Evolutionary conservation across 2,113 vertebrate species (phyloP), one percentile per base, ranked within the genome.

Genomic region (Oxygymnocypris stewartii): DNA sequence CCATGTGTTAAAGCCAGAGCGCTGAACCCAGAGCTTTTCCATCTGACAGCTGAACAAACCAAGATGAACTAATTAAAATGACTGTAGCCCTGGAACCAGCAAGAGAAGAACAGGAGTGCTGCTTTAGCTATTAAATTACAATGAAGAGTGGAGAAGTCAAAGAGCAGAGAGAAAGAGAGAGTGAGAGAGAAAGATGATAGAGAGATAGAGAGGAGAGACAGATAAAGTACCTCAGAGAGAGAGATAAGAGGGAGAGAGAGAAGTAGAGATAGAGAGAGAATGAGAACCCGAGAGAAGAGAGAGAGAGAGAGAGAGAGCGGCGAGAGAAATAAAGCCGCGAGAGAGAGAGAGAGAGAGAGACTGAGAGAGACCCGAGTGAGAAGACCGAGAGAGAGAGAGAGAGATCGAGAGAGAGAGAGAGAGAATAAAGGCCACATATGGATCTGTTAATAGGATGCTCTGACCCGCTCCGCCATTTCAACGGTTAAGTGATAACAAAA

Each of bases 11-110:
- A 78, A 78, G 49, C 28, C 63, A 82, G 61, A 51, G 40, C 44
- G 13, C 59, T 65, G 35, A 69, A 82, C 44, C 25, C 28, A 51
- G 11, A 82, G 61, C 63, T 14, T 71, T 82, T 71, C 35, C n/a
- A 9, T 16, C 79, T 47, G 79, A 82, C 35, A 85, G 77, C 88
- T 87, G 88, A 89, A 84, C 79, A 89, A 90, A 84, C 61, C 85
- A 92, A 81, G 76, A 84, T 71, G 76, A 92, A 90, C 89, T 90
- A 91, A 90, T 90, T 90, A 93, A n/a, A n/a, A 89, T 69, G 82
- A 85, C 84, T 84, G 75, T 61, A 42, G 37, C 57, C 80, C 76
- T 25, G 54, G n/a, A 67, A 78, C 79, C 85, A 80, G 86, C 81
- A 67, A n/a, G 69, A 86, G 76, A 91, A 86, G 79, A 91, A 85